Percentiles rank a stretch among this genome's conserved stretches.
Conservation (phyloP, 2,888 invertebrate genomes). For the Caenorhabditis sulstoni region DNA sequence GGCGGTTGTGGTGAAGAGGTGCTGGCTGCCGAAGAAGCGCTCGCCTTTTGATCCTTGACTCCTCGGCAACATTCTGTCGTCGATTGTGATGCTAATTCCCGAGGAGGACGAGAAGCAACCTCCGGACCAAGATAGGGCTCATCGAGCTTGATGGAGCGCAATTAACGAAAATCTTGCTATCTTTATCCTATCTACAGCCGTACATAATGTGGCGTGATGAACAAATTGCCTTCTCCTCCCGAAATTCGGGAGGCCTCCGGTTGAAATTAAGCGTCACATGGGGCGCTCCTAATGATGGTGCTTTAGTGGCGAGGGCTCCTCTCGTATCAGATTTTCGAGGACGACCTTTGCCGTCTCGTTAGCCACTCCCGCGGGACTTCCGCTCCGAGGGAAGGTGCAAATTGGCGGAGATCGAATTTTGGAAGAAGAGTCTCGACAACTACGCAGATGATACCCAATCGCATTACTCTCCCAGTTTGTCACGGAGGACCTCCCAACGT, state of each 20-base stretch:
- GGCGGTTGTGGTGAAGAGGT: constrained; percentile 30
- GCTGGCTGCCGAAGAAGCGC: constrained; percentile 15
- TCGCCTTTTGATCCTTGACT: constrained; percentile 25
- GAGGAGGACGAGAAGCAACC: constrained; percentile 5
- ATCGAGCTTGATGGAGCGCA: constrained; percentile 44
- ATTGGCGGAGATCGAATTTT: constrained; percentile 55
- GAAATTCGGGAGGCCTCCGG: constrained; percentile 4
- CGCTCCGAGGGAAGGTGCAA: constrained; percentile 39
- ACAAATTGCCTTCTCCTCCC: constrained; percentile 53
- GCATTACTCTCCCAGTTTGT: constrained; percentile 29
- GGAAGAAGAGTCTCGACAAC: constrained; percentile 2
- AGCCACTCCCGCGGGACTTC: constrained; percentile 49
- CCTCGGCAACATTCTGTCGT: constrained; percentile 26
- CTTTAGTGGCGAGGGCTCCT: constrained; percentile 24
- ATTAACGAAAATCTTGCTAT: constrained; percentile 51
- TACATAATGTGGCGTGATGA: constrained; percentile 60
- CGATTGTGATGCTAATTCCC: constrained; percentile 53
- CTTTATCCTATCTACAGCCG: constrained; percentile 53
- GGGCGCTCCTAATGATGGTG: constrained; percentile 49
- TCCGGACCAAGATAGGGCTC: constrained; percentile 20
- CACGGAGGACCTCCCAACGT: neutral
- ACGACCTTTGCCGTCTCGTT: constrained; percentile 50
- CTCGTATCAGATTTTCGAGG: constrained; percentile 51
- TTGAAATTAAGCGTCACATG: constrained; percentile 59
- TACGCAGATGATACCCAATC: constrained; percentile 36